Percentiles rank a stretch among this genome's conserved stretches.
These are phyloP conservation scores for Thryonomys swinderianus DNA, from an alignment of 2,113 vertebrate genomes.

Conservation along the genomic window DNA sequence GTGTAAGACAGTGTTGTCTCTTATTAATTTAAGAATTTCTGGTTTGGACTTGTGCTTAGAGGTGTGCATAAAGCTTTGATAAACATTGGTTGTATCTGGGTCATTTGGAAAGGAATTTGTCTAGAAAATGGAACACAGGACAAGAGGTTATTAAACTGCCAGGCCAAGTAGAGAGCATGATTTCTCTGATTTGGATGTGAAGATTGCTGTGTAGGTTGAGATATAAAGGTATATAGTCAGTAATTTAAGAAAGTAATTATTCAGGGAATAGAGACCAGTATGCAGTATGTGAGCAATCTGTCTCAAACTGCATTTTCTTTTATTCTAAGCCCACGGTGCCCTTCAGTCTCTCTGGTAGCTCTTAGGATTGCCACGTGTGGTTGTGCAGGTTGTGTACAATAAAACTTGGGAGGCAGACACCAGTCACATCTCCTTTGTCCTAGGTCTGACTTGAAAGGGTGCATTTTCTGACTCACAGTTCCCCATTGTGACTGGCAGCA, in stretches of 20 bases:
- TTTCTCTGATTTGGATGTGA: constrained; percentile 34
- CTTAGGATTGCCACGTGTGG: not conserved
- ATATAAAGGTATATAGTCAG: not conserved
- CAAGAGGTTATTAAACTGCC: not conserved
- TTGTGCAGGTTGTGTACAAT: not conserved
- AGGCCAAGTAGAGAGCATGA: not conserved
- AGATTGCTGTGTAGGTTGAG: not conserved
- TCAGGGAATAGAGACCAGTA: not conserved
- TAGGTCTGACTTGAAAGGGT: not conserved
- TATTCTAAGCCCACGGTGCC: not conserved
- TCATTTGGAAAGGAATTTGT: constrained; percentile 21
- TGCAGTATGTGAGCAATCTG: not conserved
- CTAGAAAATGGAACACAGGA: not conserved
- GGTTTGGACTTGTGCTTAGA: not conserved
- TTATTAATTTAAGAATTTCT: not conserved
- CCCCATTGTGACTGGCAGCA: not conserved
- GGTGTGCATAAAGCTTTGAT: not conserved
- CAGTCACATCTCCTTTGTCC: not conserved
- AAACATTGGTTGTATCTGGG: constrained; percentile 1
- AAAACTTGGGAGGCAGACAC: not conserved
- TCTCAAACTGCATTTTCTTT: not conserved
- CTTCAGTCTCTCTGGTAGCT: not conserved
- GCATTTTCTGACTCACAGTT: not conserved
- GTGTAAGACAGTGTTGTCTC: not conserved
- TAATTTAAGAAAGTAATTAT: constrained; percentile 43